phyloP scores from a whole-genome alignment of 2,797 vertebrate genomes.

The Sebastes cheni region DNA sequence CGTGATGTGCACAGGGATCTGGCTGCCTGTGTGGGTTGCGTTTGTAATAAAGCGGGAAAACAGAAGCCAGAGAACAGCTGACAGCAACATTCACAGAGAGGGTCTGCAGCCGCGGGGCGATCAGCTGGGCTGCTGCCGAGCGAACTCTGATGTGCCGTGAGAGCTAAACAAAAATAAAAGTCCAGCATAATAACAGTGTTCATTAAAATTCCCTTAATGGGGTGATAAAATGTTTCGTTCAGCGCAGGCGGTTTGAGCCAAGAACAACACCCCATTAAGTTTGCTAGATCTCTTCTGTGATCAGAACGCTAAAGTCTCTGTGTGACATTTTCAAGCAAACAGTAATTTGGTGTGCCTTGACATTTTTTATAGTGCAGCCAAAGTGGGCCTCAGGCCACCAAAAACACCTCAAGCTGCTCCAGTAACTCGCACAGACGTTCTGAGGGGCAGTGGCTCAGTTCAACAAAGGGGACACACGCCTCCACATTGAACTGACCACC shows the following conservation, averaged over 20 bases:
- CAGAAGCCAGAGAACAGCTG: constrained; percentile 7
- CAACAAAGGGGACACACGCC: too few species aligned
- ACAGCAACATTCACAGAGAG: neutral
- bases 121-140: neutral
- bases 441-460: neutral
- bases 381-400: neutral
- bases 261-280: neutral
- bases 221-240: neutral
- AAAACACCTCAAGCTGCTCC: neutral
- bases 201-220: constrained; percentile 11
- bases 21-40: neutral
- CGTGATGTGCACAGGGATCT: neutral
- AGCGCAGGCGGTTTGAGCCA: neutral
- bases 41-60: neutral
- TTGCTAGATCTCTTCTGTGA: neutral
- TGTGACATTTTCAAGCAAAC: constrained; percentile 13
- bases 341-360: neutral
- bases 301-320: neutral
- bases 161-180: constrained; percentile 11
- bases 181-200: neutral
- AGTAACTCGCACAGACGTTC: neutral
- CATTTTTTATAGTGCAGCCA: neutral
- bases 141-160: neutral
- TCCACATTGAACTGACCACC: too few species aligned
- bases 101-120: neutral